These are phyloP conservation scores for Atopsyche davidsoni DNA, from an alignment of 1,140 invertebrate species.

Conservation along the genomic window DNA sequence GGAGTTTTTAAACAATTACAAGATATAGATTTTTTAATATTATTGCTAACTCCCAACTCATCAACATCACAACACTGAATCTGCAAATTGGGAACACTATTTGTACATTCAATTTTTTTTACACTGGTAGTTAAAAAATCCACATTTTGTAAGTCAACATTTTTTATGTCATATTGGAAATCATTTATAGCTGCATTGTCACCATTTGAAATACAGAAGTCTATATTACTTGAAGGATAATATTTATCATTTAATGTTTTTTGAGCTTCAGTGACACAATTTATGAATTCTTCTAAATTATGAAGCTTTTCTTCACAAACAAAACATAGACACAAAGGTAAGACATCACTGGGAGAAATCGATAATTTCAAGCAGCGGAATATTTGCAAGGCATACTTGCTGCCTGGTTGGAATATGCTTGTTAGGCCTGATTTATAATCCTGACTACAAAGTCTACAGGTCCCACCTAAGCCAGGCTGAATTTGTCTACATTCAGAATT, in stretches of 20 bases:
- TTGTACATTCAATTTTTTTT: no score
- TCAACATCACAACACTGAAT: no score
- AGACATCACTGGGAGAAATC: constrained; percentile 2
- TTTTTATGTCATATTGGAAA: background rate
- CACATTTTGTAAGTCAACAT: no score
- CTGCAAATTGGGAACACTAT: no score
- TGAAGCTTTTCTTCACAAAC: constrained; percentile 10
- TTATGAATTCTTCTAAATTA: constrained; percentile 9
- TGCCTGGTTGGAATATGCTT: constrained; percentile 4
- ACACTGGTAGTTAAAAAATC: no score
- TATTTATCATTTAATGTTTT: constrained; percentile 2
- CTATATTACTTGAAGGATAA: background rate
- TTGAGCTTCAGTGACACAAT: constrained; percentile 8
- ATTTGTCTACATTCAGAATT: no score
- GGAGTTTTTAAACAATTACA: no score
- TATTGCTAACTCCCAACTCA: no score
- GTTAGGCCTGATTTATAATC: constrained; percentile 8
- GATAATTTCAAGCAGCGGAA: constrained; percentile 6
- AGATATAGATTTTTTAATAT: no score
- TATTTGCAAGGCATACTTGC: constrained; percentile 1
- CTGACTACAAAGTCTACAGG: constrained; percentile 12
- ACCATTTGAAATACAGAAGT: no score
- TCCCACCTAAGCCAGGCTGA: no score
- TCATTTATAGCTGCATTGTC: constrained; percentile 1
- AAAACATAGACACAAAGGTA: constrained; percentile 8